phyloP scores from a whole-genome alignment of 2,113 vertebrate species.

The Cyphomyrus plagiostoma region DNA sequence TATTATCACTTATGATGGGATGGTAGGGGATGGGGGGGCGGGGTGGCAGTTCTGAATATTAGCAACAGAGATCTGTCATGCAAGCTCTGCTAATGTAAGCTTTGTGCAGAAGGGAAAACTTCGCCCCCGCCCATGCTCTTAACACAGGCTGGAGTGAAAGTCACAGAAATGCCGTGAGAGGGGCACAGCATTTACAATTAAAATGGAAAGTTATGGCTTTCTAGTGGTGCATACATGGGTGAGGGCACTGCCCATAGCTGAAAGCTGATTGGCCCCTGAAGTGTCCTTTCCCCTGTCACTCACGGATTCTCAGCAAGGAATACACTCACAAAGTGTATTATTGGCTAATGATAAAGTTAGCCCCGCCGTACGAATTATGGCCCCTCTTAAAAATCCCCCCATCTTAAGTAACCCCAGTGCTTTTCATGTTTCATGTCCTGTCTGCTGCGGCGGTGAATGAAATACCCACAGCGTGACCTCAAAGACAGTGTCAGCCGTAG shows the following conservation, averaged over 20 bases:
- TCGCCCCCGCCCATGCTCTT: background rate
- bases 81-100: background rate
- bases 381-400: background rate
- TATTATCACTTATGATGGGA: background rate
- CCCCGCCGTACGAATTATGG: background rate
- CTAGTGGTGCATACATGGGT: background rate
- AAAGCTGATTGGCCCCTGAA: background rate
- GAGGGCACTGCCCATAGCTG: background rate
- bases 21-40: background rate
- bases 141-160: background rate
- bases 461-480: background rate
- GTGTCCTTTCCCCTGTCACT: background rate
- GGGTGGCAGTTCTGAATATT: background rate
- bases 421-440: background rate
- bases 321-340: background rate
- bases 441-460: background rate
- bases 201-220: background rate
- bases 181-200: background rate
- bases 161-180: background rate
- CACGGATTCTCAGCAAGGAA: no score
- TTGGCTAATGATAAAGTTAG: background rate
- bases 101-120: background rate
- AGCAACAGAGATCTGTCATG: background rate
- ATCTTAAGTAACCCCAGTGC: background rate
- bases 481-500: background rate